A percentile compares a stretch with the other conserved stretches of the same genome.
Evolutionary conservation across 2,888 invertebrate species (phyloP).

Genomic region (Operophtera brumata): DNA sequence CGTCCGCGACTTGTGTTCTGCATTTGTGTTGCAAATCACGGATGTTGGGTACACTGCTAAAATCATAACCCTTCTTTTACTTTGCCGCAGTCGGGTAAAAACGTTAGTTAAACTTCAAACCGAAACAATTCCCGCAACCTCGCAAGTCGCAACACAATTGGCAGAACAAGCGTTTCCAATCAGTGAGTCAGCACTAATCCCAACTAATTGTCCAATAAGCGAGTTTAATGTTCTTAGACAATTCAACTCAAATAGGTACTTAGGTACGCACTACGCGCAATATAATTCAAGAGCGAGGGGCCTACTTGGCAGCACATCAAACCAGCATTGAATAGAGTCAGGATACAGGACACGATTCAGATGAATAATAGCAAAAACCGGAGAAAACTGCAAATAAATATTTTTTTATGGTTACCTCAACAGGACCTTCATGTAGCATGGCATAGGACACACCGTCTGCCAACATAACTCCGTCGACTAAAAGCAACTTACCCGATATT

Average conservation of each 20-base stretch:
- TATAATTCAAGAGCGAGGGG: conserved; percentile 38
- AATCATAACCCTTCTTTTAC: too few species aligned
- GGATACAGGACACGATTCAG: neutral
- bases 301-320: conserved; percentile 51
- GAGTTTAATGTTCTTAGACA: conserved; percentile 11
- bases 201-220: conserved; percentile 19
- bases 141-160: conserved; percentile 11
- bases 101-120: too few species aligned
- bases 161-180: conserved; percentile 18
- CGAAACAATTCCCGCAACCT: conserved; percentile 3
- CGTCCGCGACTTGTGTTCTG: too few species aligned
- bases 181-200: conserved; percentile 22
- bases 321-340: conserved; percentile 33
- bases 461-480: too few species aligned
- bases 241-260: conserved; percentile 27
- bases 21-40: too few species aligned
- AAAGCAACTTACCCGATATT: too few species aligned
- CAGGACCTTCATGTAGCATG: too few species aligned
- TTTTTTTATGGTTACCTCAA: too few species aligned
- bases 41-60: too few species aligned
- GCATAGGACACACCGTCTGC: too few species aligned
- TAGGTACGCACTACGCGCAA: conserved; percentile 37
- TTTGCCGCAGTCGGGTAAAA: too few species aligned
- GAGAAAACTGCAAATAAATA: too few species aligned
- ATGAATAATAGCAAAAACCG: neutral